phyloP scores from a whole-genome alignment of 2,888 invertebrate genomes.

The Mantis religiosa region DNA sequence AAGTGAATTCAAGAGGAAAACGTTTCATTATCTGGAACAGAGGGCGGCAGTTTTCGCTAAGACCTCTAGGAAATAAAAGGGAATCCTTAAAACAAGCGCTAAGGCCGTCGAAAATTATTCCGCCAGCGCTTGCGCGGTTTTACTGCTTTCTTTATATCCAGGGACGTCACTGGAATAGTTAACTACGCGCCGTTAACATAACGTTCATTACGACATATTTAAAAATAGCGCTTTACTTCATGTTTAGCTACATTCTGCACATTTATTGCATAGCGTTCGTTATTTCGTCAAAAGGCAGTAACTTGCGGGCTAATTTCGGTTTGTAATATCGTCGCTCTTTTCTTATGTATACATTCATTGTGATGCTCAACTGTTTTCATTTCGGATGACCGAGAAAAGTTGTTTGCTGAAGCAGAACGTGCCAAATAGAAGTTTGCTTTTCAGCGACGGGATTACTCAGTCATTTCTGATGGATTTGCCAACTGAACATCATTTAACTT shows the following conservation, averaged over 20 bases:
- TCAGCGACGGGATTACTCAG: background rate
- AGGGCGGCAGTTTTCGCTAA: background rate
- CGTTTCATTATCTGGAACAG: background rate
- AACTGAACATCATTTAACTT: no score
- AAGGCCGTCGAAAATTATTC: background rate
- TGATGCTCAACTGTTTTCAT: background rate
- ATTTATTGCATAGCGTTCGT: background rate
- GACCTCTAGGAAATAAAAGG: background rate
- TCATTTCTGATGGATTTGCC: background rate
- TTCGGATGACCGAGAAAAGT: background rate
- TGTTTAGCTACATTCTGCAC: no score
- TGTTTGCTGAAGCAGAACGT: background rate
- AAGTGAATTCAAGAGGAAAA: no score
- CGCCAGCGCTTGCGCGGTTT: background rate
- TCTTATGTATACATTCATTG: background rate
- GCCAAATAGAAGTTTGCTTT: background rate
- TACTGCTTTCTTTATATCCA: background rate
- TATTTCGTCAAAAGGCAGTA: background rate
- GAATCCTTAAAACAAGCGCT: background rate
- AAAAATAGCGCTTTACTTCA: background rate
- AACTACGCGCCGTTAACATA: background rate
- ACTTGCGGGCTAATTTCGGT: background rate
- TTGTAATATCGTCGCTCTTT: background rate
- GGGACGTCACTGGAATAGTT: background rate
- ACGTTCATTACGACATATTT: background rate